A percentile compares a stretch with the other conserved stretches of the same genome.
Evolutionary conservation across 2,888 invertebrate species (phyloP).

Genomic region (Drosophila rubida): DNA sequence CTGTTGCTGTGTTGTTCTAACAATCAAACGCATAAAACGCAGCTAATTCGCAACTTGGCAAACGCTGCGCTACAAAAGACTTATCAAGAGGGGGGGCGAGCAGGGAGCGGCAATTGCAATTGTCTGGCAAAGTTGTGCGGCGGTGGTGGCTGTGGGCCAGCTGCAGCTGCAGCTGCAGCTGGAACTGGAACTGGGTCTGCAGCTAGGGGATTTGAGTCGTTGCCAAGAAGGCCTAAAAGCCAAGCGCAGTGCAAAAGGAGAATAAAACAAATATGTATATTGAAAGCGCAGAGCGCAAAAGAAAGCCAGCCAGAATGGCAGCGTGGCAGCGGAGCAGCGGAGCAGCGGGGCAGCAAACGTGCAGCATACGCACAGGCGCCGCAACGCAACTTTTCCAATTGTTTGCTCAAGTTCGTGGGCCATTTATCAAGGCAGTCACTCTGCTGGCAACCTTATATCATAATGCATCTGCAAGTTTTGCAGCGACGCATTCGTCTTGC

Average conservation of each 20-base stretch:
- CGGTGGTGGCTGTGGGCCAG: slow-evolving; percentile 33
- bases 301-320: background rate
- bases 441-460: slow-evolving; percentile 47
- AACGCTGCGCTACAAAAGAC: slow-evolving; percentile 6
- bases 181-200: slow-evolving; percentile 27
- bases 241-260: slow-evolving; percentile 1
- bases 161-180: slow-evolving; percentile 36
- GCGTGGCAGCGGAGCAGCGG: slow-evolving; percentile 20
- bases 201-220: slow-evolving; percentile 35
- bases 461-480: slow-evolving; percentile 44
- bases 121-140: slow-evolving; percentile 49
- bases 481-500: slow-evolving; percentile 11
- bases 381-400: slow-evolving; percentile 47
- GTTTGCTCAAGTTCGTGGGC: slow-evolving; percentile 50
- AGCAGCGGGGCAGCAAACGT: slow-evolving; percentile 33
- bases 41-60: slow-evolving; percentile 57
- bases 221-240: slow-evolving; percentile 55
- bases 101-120: slow-evolving; percentile 45
- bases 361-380: slow-evolving; percentile 61
- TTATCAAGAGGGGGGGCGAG: background rate
- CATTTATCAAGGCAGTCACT: slow-evolving; percentile 46
- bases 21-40: slow-evolving; percentile 50
- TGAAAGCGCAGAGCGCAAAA: background rate
- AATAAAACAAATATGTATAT: background rate
- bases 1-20: slow-evolving; percentile 11